Conservation (phyloP, 2,113 vertebrate genomes). For the Scomber japonicus region DNA sequence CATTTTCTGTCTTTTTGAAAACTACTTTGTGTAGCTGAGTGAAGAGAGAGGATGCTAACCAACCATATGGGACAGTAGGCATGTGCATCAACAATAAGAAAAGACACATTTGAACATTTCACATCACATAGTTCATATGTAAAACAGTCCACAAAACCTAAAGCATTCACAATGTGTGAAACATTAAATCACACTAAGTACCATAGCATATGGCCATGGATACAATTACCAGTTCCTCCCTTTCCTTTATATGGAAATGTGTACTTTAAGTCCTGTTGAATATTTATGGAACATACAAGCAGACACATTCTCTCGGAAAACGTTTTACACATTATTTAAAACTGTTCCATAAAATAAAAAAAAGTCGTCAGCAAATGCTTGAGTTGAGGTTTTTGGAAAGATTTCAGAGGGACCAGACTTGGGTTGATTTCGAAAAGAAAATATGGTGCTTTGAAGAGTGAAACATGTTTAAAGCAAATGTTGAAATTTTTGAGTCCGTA, state of each 20-base stretch:
- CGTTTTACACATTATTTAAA: constrained; percentile 13
- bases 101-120: background rate
- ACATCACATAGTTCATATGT: background rate
- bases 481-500: background rate
- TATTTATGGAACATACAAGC: constrained; percentile 59
- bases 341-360: constrained; percentile 8
- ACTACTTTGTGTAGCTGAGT: background rate
- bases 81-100: background rate
- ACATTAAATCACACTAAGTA: background rate
- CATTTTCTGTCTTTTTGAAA: background rate
- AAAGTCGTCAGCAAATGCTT: constrained; percentile 29
- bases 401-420: background rate
- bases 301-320: constrained; percentile 38
- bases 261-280: constrained; percentile 42
- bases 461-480: constrained; percentile 61
- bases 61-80: too few relatives aligned
- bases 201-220: background rate
- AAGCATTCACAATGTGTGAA: background rate
- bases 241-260: constrained; percentile 65
- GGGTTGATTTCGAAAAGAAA: constrained; percentile 12
- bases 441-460: constrained; percentile 38
- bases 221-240: constrained; percentile 6
- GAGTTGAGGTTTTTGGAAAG: constrained; percentile 9
- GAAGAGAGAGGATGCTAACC: background rate
- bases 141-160: background rate